These are phyloP conservation scores for Willisornis vidua DNA, from an alignment of 2,113 vertebrate species.

Conservation along the genomic window DNA sequence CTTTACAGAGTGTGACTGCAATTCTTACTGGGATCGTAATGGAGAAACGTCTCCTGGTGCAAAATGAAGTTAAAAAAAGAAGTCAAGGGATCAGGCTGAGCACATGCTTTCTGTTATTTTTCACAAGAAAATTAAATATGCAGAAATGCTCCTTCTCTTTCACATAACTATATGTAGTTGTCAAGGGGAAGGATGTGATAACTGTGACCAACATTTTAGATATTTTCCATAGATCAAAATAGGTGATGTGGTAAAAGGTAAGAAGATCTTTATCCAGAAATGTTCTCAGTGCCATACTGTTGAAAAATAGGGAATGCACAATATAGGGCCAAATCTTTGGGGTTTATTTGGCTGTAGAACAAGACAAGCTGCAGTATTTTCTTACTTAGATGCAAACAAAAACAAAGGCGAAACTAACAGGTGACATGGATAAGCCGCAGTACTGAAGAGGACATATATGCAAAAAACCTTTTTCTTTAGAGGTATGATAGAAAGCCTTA, in stretches of 20 bases:
- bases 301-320: constrained; percentile 82
- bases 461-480: background rate
- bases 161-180: background rate
- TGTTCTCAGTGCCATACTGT: constrained; percentile 83
- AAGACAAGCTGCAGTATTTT: constrained; percentile 78
- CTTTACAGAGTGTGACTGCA: background rate
- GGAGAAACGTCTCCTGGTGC: background rate
- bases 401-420: constrained; percentile 77
- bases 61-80: background rate
- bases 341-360: constrained; percentile 80
- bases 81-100: fast-evolving
- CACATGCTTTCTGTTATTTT: fast-evolving
- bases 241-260: constrained; percentile 78
- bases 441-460: background rate
- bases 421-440: background rate
- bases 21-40: background rate
- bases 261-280: constrained; percentile 83
- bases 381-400: constrained; percentile 84
- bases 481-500: background rate
- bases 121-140: background rate
- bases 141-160: background rate
- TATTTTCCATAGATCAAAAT: constrained; percentile 48
- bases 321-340: constrained; percentile 82
- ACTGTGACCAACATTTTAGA: background rate
- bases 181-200: background rate